Percentiles rank a stretch among this genome's conserved stretches.
Evolutionary conservation across 2,797 vertebrate genomes (phyloP).

Genomic region (Echeneis naucrates): DNA sequence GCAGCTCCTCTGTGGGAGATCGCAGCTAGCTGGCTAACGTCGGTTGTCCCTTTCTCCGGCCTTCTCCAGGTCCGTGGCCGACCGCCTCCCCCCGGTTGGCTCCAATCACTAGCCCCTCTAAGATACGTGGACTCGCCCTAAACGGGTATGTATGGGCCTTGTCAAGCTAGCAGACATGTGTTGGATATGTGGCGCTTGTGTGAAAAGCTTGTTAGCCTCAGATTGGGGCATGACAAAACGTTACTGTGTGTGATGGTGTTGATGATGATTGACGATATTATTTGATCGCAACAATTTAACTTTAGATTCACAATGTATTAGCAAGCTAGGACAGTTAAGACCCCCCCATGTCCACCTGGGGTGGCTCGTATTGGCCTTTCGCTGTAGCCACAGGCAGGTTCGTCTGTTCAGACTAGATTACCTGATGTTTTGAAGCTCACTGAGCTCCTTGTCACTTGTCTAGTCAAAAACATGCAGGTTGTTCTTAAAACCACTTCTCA

Average conservation of each 20-base stretch:
- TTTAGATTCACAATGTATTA: background rate
- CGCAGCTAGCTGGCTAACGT: conserved; percentile 19
- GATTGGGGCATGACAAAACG: background rate
- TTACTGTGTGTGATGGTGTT: background rate
- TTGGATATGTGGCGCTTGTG: too few species aligned
- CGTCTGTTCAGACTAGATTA: background rate
- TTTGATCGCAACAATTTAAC: background rate
- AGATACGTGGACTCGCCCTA: background rate
- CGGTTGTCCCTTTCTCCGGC: conserved; percentile 37
- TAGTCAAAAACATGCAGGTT: background rate
- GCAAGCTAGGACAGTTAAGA: background rate
- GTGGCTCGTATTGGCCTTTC: background rate
- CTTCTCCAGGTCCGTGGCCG: conserved; percentile 42
- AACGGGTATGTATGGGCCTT: background rate
- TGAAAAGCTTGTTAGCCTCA: background rate
- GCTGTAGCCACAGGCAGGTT: too few species aligned
- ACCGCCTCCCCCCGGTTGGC: conserved; percentile 41
- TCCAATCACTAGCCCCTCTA: background rate
- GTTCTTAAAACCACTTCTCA: background rate
- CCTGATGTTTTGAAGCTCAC: background rate
- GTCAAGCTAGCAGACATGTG: background rate
- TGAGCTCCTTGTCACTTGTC: background rate
- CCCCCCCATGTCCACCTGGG: background rate
- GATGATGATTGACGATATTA: background rate
- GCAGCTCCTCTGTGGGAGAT: background rate